Percentiles rank a stretch among this genome's conserved stretches.
Conservation (phyloP, 2,888 invertebrate species). For the Rhyacophila evoluta region DNA sequence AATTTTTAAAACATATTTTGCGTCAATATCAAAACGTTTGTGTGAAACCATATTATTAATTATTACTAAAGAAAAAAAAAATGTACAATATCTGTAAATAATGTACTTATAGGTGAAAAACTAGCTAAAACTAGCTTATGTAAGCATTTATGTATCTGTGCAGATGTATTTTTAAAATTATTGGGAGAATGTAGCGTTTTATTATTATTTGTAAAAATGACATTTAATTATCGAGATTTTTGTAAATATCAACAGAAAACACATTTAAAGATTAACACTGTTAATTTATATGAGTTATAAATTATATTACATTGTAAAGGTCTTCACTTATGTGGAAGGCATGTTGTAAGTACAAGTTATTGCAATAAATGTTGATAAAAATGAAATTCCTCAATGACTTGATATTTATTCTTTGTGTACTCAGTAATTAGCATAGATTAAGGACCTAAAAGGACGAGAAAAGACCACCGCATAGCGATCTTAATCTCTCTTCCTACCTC, state of each 20-base stretch:
- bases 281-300: slow-evolving; percentile 10
- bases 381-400: too few species aligned
- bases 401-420: too few species aligned
- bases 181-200: neutral
- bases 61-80: too few species aligned
- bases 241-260: neutral
- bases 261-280: neutral
- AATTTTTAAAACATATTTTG: neutral
- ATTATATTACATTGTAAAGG: slow-evolving; percentile 26
- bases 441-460: too few species aligned
- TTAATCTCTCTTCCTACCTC: too few species aligned
- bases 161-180: neutral
- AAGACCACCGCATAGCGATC: too few species aligned
- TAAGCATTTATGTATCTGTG: slow-evolving; percentile 18
- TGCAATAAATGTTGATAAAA: slow-evolving; percentile 54
- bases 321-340: slow-evolving; percentile 54
- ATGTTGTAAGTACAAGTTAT: slow-evolving; percentile 44
- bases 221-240: neutral
- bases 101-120: neutral
- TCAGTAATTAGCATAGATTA: too few species aligned
- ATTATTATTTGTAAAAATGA: neutral
- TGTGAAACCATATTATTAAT: neutral
- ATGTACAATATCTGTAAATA: neutral
- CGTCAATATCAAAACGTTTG: neutral
- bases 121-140: neutral